Percentiles rank a stretch among this genome's conserved stretches.
phyloP scores from a whole-genome alignment of 2,113 vertebrate genomes.

The Leiothrix lutea region DNA sequence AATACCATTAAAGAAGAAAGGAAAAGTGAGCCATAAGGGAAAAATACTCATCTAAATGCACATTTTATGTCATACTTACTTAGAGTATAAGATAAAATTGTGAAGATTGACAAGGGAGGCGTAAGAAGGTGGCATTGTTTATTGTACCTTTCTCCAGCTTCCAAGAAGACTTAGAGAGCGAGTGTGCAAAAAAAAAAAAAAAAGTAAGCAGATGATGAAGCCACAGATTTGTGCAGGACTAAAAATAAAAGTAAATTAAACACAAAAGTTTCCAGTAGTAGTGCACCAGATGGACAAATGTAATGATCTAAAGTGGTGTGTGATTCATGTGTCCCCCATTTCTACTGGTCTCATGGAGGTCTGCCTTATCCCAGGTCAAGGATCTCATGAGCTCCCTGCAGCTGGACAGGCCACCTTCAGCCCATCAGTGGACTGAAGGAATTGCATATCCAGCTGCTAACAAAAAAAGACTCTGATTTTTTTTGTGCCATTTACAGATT shows the following conservation, averaged over 20 bases:
- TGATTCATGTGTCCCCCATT: not conserved
- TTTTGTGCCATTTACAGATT: not conserved
- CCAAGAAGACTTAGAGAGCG: not conserved
- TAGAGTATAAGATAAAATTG: not conserved
- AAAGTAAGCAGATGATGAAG: not conserved
- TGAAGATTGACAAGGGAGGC: not conserved
- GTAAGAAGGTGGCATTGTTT: not conserved
- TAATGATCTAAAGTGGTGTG: not conserved
- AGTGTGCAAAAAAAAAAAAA: not conserved
- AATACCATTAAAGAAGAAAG: not conserved
- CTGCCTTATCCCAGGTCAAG: not conserved
- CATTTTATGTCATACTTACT: not conserved
- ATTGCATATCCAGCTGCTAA: not conserved
- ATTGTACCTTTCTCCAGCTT: not conserved
- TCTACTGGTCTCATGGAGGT: not conserved
- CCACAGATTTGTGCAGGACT: not conserved
- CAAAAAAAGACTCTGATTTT: not conserved
- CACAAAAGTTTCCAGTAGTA: not conserved
- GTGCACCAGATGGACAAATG: not conserved
- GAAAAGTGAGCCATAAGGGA: not conserved
- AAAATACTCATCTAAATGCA: not conserved
- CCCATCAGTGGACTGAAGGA: not conserved
- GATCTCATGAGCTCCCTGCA: not conserved
- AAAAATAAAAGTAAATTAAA: not conserved
- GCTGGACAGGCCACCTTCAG: not conserved